A percentile compares a stretch with the other conserved stretches of the same genome.
phyloP scores from a whole-genome alignment of 2,797 vertebrate species.

The Falco rusticolus region DNA sequence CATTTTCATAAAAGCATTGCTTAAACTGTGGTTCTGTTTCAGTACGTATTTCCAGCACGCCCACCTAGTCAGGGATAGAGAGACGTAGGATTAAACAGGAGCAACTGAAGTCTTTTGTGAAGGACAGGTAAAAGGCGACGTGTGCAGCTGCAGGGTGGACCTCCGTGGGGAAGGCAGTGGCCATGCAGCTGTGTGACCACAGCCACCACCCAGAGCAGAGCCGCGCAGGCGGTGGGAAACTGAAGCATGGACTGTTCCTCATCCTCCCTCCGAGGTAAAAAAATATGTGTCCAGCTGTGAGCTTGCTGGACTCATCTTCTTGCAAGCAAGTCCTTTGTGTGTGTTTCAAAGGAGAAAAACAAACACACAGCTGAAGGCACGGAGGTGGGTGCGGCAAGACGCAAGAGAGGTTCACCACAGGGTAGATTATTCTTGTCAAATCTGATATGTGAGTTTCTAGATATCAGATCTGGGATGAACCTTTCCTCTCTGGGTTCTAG shows the following conservation, averaged over 20 bases:
- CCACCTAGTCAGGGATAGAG: not conserved
- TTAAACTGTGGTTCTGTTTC: not conserved
- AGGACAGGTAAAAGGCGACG: not conserved
- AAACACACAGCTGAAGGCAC: not conserved
- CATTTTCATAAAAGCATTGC: not conserved
- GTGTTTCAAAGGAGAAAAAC: not conserved
- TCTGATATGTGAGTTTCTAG: not conserved
- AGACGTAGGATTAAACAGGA: not conserved
- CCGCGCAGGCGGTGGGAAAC: not conserved
- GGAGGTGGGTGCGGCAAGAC: not conserved
- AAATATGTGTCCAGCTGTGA: not conserved
- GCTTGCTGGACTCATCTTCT: not conserved
- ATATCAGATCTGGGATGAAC: not conserved
- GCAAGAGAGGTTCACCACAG: not conserved
- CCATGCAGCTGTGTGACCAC: not conserved
- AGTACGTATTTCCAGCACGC: not conserved
- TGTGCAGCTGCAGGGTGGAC: not conserved
- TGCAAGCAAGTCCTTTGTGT: rapidly evolving
- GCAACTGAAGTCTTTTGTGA: not conserved
- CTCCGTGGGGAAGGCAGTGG: not conserved
- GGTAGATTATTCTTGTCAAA: not conserved
- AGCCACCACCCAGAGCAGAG: not conserved
- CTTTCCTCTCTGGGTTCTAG: not conserved
- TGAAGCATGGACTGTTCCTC: not conserved
- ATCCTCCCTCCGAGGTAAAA: not conserved